Conservation (phyloP, 2,888 invertebrate species). For the Lydus trimaculatus region DNA sequence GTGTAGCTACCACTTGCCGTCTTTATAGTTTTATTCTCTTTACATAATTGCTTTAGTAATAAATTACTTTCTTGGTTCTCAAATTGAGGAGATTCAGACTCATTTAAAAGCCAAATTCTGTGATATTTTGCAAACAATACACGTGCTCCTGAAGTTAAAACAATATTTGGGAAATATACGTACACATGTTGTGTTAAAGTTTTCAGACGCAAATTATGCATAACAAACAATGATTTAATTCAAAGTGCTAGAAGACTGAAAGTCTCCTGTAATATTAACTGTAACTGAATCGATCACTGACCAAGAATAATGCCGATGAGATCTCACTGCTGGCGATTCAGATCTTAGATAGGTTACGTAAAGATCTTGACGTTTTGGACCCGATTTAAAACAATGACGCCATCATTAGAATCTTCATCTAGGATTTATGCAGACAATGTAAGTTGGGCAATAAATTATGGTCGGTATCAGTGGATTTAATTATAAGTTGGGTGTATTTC, state of each 20-base stretch:
- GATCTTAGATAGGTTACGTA: not conserved
- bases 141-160: not conserved
- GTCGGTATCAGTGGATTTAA: conserved; percentile 46
- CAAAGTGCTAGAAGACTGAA: not conserved
- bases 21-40: conserved; percentile 18
- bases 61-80: conserved; percentile 8
- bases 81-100: not conserved
- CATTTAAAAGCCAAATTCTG: not conserved
- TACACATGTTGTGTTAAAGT: not conserved
- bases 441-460: conserved; percentile 42
- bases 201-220: not conserved
- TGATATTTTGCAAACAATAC: not conserved
- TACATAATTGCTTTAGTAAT: conserved; percentile 31
- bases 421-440: conserved; percentile 39
- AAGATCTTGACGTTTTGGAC: not conserved
- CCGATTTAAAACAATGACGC: conserved; percentile 28
- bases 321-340: not conserved
- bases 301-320: no score
- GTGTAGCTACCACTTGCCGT: conserved; percentile 13
- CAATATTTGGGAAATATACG: no score
- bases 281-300: not conserved
- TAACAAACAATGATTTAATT: not conserved
- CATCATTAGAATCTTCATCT: conserved; percentile 24
- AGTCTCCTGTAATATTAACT: not conserved
- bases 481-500: conserved; percentile 46